phyloP scores from a whole-genome alignment of 2,797 vertebrate species.

The Ciconia nigra region DNA sequence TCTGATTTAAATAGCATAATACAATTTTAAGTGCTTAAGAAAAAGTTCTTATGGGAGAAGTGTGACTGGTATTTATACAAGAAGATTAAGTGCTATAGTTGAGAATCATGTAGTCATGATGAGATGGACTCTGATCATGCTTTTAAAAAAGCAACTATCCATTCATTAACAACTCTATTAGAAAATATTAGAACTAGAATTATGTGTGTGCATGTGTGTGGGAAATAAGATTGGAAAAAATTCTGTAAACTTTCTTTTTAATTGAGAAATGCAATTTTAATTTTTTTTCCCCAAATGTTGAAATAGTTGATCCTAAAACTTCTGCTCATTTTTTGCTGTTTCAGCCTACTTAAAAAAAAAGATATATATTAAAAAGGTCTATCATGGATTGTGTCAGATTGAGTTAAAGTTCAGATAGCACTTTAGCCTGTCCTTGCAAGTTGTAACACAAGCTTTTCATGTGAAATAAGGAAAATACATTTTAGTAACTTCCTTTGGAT shows the following conservation, averaged over 20 bases:
- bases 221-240: neutral
- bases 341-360: too few relatives aligned
- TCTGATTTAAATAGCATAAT: neutral
- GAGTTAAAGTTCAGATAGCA: neutral
- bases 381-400: neutral
- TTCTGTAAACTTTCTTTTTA: neutral
- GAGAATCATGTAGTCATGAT: neutral
- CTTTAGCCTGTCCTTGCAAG: neutral
- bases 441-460: neutral
- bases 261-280: neutral
- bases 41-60: neutral
- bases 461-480: neutral
- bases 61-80: neutral
- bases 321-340: neutral
- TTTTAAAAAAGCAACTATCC: neutral
- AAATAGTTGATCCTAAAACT: neutral
- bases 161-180: neutral
- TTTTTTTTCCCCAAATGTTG: fast-evolving
- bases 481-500: neutral
- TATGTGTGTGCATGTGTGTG: fast-evolving
- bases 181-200: neutral
- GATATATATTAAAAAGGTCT: neutral
- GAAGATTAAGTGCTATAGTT: neutral
- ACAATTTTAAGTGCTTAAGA: neutral
- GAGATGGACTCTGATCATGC: neutral